Evolutionary conservation across 2,113 vertebrate species (phyloP), one percentile per base, ranked within the genome.

Genomic region (Hiodon tergisus): DNA sequence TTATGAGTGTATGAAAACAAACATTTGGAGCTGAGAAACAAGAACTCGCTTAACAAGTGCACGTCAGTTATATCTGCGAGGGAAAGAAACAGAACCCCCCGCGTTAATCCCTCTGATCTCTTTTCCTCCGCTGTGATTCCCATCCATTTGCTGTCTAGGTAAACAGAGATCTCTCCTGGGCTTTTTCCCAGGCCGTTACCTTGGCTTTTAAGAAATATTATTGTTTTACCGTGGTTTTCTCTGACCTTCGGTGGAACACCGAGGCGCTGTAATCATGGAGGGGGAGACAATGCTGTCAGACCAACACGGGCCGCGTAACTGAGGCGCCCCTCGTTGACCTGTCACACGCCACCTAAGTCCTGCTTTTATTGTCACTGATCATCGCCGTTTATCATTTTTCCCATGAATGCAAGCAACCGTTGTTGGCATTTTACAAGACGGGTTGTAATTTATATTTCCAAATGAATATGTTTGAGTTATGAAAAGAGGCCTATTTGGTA

Each of bases 241-340:
- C 47, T 67, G 62, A 66, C 69, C 69, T 72, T 77, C 62, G 47
- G 76, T 47, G 14, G 47, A 54, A 13, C 17, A 54, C 53, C 10
- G 54, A n/a, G 69, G 79, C 83, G 83, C 83, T 84, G 85, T 80
- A 85, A 84, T 82, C 84, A 48, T 68, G 74, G 74, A 80, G 53
- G 81, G 81, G 76, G 76, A 81, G 80, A 73, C 79, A 68, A 47
- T 74, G 73, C 77, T 77, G 84, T 83, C 84, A 85, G 79, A 74
- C 54, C 81, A 79, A 78, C 47, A 70, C 80, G 86, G 84, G 81
- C 79, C 81, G 77, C 74, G 81, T 84, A 79, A 86, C 75, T 70
- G 75, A 84, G 78, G 80, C 76, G 75, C 76, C 71, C 77, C 72
- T 70, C 73, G 63, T 17, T 62, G 17, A 69, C 58, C 67, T 51